Evolutionary conservation across 2,113 vertebrate genomes (phyloP), one percentile per base, ranked within the genome.

Genomic region (Thunnus thynnus): DNA sequence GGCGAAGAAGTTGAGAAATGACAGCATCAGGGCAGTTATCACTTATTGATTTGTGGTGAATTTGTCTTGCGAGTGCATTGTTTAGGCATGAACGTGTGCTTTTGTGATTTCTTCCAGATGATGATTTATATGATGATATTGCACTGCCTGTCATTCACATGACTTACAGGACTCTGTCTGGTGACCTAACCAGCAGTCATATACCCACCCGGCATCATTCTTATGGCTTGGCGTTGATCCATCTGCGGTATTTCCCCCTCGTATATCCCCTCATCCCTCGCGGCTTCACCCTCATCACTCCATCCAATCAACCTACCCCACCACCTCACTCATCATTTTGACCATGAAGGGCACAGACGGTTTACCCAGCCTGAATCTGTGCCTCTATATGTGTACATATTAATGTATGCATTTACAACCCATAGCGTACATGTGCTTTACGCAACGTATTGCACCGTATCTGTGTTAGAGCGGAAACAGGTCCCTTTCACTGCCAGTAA

Each of bases 401-500:
- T 18, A 83, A 86, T 76, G 41, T 62, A 68, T 68, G 83, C 69
- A 71, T 73, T 68, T 57, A 64, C 72, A 80, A 44, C 56, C 62
- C 25, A 27, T 22, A 56, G 61, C 27, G 54, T 80, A 44, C 80
- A 57, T 84, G 70, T 61, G 56, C 60, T 57, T 57, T 62, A 63
- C 5, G 20, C 58, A 83, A 56, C 27, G 13, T 84, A 75, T 67
- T 74, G 61, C 77, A 86, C 63, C 80, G 47, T 83, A 60, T 91
- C 68, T 72, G 76, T 87, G 86, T 91, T 77, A 58, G 70, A 72
- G 60, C 52, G 82, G 88, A 89, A 91, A 92, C 72, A 27, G 69
- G 81, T 86, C 83, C 68, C 76, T 63, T 70, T 78, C 63, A 6
- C 76, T 90, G 90, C 89, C 88, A 88, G 92, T 92, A 90, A 91